These are phyloP conservation scores for Hippocampus barbouri DNA, from an alignment of 2,113 vertebrate species.

Conservation along the genomic window DNA sequence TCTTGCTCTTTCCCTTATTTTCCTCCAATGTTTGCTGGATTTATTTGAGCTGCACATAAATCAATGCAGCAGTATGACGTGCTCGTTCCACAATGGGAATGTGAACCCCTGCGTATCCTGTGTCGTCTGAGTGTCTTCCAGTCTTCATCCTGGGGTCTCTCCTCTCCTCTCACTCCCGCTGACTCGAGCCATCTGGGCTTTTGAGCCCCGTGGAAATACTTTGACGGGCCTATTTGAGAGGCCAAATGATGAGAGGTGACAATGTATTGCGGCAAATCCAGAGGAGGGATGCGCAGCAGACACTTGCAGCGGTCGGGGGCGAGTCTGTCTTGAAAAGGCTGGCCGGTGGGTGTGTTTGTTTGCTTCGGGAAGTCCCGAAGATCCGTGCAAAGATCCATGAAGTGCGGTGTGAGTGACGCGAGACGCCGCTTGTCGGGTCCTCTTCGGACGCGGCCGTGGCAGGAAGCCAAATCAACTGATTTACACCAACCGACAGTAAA, in stretches of 20 bases:
- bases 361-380: constrained; percentile 24
- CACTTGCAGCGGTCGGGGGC: constrained; percentile 21
- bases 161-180: constrained; percentile 35
- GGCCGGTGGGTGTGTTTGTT: neutral
- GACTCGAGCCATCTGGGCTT: constrained; percentile 56
- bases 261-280: constrained; percentile 46
- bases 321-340: constrained; percentile 29
- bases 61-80: constrained; percentile 13
- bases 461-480: constrained; percentile 65
- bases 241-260: constrained; percentile 46
- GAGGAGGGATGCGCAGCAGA: constrained; percentile 35
- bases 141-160: constrained; percentile 28
- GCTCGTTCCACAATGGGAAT: constrained; percentile 37
- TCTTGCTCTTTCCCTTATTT: neutral
- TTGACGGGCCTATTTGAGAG: constrained; percentile 47
- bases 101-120: constrained; percentile 30
- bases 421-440: constrained; percentile 49
- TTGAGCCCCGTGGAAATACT: constrained; percentile 46
- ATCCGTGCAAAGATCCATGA: constrained; percentile 48
- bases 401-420: constrained; percentile 47
- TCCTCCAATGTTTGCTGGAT: constrained; percentile 3
- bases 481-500: constrained; percentile 47
- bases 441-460: constrained; percentile 60
- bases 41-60: constrained; percentile 26
- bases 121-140: constrained; percentile 41